Conservation (phyloP, 2,888 invertebrate genomes). For the Leptopilina syphax region DNA sequence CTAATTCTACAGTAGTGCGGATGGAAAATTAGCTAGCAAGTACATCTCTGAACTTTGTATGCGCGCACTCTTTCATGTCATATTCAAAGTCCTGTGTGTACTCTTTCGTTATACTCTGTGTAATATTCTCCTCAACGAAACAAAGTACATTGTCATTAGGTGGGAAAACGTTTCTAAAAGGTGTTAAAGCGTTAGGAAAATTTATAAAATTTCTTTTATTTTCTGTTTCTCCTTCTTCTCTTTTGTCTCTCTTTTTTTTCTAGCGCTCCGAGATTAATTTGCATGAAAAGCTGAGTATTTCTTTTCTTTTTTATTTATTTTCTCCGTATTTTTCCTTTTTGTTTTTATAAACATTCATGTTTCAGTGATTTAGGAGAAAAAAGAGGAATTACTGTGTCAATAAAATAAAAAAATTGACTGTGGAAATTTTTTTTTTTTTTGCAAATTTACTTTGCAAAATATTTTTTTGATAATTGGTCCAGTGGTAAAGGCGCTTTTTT, state of each 20-base stretch:
- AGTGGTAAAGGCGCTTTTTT: background rate
- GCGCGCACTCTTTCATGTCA: conserved; percentile 28
- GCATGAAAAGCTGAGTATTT: background rate
- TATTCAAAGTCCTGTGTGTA: conserved; percentile 27
- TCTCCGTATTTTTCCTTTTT: no score
- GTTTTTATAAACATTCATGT: no score
- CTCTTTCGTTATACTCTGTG: conserved; percentile 7
- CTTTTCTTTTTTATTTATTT: background rate
- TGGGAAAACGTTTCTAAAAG: conserved; percentile 20
- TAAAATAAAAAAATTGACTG: no score
- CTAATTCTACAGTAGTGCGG: conserved; percentile 31
- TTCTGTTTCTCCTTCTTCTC: background rate
- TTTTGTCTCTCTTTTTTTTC: background rate
- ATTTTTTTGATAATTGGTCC: background rate
- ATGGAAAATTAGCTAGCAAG: conserved; percentile 32
- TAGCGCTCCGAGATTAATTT: background rate
- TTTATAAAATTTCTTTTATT: background rate
- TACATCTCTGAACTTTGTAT: conserved; percentile 28
- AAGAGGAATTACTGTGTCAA: no score
- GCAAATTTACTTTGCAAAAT: background rate
- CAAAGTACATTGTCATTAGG: conserved; percentile 26
- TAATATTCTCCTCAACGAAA: conserved; percentile 6
- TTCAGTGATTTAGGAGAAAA: no score
- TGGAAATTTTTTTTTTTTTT: background rate
- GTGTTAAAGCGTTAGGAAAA: conserved; percentile 25